Base-by-base conservation (phyloP, 2,888 invertebrate species). In the Nebria brevicollis region DNA sequence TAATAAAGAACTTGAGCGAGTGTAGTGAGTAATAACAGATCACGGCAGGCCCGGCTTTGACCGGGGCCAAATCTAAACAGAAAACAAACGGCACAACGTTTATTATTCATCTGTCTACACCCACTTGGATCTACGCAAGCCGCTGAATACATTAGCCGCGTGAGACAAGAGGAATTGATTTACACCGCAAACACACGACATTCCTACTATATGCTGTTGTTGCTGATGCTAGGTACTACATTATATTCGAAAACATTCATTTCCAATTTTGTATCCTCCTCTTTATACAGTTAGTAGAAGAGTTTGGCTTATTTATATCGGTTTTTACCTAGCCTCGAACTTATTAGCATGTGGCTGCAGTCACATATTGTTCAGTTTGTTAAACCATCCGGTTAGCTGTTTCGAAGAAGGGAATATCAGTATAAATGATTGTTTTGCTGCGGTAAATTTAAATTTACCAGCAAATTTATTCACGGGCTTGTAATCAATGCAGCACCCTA, bases 21-120 rank as follows among this genome's bases (percentile, higher is more conserved):
- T 8, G 54, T 7, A 54, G 13, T 11, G 8, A 13, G 54, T 34
- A 4, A 34, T 34, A 34, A 54, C 65, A 26, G 65, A 75, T 41
- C 11, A 20, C 65, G 43, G 70, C 6, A 13, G 54, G 54, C 54
- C 13, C 11, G 54, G 54, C 54, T 13, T 8, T 2, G 54, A 8
- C 54, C 11, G 54, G 54, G 77, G 79, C 79, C 70, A 75, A 75
- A 65, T 54, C 54, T 76, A 80, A 66, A 68, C 41, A 72, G 76
- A 81, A 81, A 81, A 76, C 76, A 81, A 81, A 81, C 75, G 76
- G 75, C 79, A 72, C 75, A 75, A 72, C 80, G 81, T 81, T 81
- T 81, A 81, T 81, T 81, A 81, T 81, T 81, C 81, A 81, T 72
- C 77, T 81, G 81, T 81, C 77, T 81, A 81, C 81, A 81, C 81